Evolutionary conservation across 2,888 invertebrate species (phyloP).

Genomic region (Hypena proboscidalis): DNA sequence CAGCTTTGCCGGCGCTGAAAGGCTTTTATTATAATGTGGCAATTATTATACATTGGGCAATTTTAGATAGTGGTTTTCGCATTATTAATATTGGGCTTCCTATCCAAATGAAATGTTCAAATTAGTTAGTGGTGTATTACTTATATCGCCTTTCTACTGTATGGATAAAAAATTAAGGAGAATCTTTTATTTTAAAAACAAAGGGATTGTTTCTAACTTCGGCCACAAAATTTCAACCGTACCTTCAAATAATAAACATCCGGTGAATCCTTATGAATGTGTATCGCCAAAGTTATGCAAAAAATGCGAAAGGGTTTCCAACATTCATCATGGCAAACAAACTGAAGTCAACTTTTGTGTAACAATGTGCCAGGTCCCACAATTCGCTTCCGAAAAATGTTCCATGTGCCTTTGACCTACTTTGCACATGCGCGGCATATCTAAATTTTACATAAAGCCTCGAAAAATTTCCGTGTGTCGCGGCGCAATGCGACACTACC

Average conservation of each 20-base stretch:
- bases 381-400: slow-evolving; percentile 39
- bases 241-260: slow-evolving; percentile 28
- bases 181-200: no score
- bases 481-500: slow-evolving; percentile 55
- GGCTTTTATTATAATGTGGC: no score
- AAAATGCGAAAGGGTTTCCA: slow-evolving; percentile 29
- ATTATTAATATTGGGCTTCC: no score
- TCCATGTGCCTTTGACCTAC: slow-evolving; percentile 42
- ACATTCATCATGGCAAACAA: slow-evolving; percentile 39
- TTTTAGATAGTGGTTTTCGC: no score
- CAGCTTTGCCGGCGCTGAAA: no score
- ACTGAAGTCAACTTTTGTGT: slow-evolving; percentile 36
- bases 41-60: no score
- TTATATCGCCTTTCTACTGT: no score
- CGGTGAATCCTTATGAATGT: slow-evolving; percentile 8
- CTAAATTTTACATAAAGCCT: slow-evolving; percentile 50
- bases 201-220: no score
- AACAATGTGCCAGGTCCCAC: slow-evolving; percentile 40
- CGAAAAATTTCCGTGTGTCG: slow-evolving; percentile 55
- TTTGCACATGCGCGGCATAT: slow-evolving; percentile 45
- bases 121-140: no score
- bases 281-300: slow-evolving; percentile 18
- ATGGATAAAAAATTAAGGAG: no score
- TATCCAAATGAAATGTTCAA: no score
- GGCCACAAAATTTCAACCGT: no score